Conservation (phyloP, 2,797 vertebrate genomes). For the Remorina albescens region DNA sequence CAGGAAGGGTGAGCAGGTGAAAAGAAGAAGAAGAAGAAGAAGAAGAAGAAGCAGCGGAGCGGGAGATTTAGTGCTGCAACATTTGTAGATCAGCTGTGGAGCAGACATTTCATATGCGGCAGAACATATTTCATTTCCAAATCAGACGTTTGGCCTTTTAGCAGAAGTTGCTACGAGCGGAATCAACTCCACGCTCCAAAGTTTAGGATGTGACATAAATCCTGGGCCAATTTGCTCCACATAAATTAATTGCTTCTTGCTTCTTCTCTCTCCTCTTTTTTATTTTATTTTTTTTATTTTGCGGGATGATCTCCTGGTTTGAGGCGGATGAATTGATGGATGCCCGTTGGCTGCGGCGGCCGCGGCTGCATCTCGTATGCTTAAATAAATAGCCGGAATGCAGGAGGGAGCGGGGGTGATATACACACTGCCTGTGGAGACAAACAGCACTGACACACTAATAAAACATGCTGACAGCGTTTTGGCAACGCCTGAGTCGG, state of each 20-base stretch:
- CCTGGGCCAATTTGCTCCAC: slow-evolving; percentile 60
- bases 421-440: slow-evolving; percentile 71
- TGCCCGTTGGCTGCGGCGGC: slow-evolving; percentile 50
- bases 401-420: slow-evolving; percentile 51
- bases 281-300: slow-evolving; percentile 14
- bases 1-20: not conserved
- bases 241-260: slow-evolving; percentile 60
- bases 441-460: slow-evolving; percentile 76
- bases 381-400: slow-evolving; percentile 74
- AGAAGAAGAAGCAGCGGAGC: slow-evolving; percentile 20
- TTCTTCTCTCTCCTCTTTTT: not conserved
- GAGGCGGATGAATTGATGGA: slow-evolving; percentile 64
- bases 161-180: slow-evolving; percentile 32
- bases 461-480: slow-evolving; percentile 82
- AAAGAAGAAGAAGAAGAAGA: slow-evolving; percentile 5
- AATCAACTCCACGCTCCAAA: slow-evolving; percentile 33
- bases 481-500: slow-evolving; percentile 78
- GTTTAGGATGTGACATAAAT: slow-evolving; percentile 63
- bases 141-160: slow-evolving; percentile 54
- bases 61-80: slow-evolving; percentile 60
- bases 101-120: slow-evolving; percentile 46
- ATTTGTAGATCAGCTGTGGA: slow-evolving; percentile 62
- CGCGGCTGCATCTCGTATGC: slow-evolving; percentile 61
- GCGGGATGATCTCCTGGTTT: slow-evolving; percentile 60
- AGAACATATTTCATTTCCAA: slow-evolving; percentile 57